A percentile compares a stretch with the other conserved stretches of the same genome.
Conservation (phyloP, 2,888 invertebrate species). For the Barypeithes pellucidus region DNA sequence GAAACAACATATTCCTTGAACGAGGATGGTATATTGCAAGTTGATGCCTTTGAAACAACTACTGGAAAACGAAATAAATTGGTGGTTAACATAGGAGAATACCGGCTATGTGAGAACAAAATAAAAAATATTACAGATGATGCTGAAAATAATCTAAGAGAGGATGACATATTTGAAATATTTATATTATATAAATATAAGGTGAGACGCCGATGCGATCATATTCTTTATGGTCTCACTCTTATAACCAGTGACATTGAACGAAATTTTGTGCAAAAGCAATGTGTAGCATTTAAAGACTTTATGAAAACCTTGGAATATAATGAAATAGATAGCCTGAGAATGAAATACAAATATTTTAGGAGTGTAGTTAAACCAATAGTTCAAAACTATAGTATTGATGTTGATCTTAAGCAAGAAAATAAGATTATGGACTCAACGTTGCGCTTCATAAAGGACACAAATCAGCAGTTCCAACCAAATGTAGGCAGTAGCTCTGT, state of each 20-base stretch:
- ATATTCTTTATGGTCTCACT: neutral
- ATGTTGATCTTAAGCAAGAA: neutral
- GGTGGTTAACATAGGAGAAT: conserved; percentile 47
- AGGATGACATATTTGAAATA: conserved; percentile 44
- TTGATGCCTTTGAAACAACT: conserved; percentile 51
- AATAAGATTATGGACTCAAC: neutral
- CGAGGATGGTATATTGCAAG: conserved; percentile 56
- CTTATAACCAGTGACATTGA: neutral
- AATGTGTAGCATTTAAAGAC: neutral
- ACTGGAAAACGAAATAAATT: conserved; percentile 50
- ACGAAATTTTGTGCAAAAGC: neutral
- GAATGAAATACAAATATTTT: neutral
- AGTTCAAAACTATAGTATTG: neutral
- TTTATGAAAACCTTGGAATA: neutral
- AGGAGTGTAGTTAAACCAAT: neutral
- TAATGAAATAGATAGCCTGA: neutral
- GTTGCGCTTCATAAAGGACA: neutral
- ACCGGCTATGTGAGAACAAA: conserved; percentile 47
- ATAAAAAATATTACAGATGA: conserved; percentile 49
- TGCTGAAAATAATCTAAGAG: conserved; percentile 46
- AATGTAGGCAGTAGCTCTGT: too few species aligned
- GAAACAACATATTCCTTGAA: conserved; percentile 47
- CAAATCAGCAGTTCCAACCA: too few species aligned
- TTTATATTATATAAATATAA: neutral
- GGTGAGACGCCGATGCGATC: neutral